phyloP scores from a whole-genome alignment of 2,797 vertebrate species.

The Sebastiscus albofasciatus region DNA sequence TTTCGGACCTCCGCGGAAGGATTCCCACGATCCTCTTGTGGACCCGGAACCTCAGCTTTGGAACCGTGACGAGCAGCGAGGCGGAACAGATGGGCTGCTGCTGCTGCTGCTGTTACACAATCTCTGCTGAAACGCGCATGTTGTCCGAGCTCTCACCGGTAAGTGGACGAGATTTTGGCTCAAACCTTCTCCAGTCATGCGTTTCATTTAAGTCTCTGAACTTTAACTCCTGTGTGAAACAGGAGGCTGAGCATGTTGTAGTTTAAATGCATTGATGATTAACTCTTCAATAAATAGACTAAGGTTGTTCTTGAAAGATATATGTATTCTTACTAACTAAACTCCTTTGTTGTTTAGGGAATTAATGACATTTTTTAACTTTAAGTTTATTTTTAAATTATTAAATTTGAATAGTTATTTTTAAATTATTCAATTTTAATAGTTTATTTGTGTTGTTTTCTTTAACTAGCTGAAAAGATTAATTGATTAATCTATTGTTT shows the following conservation, averaged over 20 bases:
- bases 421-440: background rate
- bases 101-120: background rate
- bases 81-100: background rate
- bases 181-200: background rate
- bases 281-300: background rate
- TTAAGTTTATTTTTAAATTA: background rate
- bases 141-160: background rate
- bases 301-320: background rate
- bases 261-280: background rate
- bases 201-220: background rate
- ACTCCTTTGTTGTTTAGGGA: background rate
- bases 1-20: background rate
- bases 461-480: background rate
- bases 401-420: background rate
- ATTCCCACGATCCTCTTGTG: background rate
- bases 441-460: background rate
- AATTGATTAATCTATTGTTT: background rate
- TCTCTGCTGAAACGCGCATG: background rate
- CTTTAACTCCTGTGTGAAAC: background rate
- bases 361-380: background rate
- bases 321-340: background rate
- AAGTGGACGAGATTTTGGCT: background rate
- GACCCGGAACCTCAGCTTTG: background rate
- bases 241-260: background rate
- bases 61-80: background rate